Evolutionary conservation across 2,797 vertebrate genomes (phyloP), one percentile per base, ranked within the genome.

Genomic region (Sphenopsis melanotis): DNA sequence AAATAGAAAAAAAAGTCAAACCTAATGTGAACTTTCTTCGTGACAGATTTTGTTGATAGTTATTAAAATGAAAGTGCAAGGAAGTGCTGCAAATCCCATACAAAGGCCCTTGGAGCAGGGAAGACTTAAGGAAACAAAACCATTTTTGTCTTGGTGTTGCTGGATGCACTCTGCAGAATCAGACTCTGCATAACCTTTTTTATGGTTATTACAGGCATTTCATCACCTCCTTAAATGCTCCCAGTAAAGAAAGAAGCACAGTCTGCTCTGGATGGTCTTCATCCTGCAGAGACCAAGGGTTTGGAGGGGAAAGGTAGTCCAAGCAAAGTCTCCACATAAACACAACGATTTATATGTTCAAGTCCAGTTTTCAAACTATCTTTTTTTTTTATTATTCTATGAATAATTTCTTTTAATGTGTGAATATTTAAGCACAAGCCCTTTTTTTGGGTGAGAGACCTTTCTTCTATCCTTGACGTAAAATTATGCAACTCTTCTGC

Each of bases 341-440:
- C 7, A 84, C 9, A 63, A 18, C 9, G 3, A 36, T 49, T 71
- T 68, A 23, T 36, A 37, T 10, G 12, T 36, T 59, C 19, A 11
- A 30, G 3, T 12, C 16, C 4, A 1, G 3, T 29, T 21, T 87
- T 34, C 2, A 30, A 39, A 29, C 4, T 26, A 2, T 16, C 5
- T 29, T 4, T 53, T 3, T 57, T 56, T 2, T 46, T 60, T 30
- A 32, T 34, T 9, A 11, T 64, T 9, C 19, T 44, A 8, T 53
- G 60, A 71, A 34, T 32, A 74, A 5, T 60, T 87, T 59, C 4
- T 60, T 72, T 74, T 39, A 36, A 30, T 2, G 6, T 41, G 15
- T 65, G 10, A 0, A 1, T 53, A 57, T 41, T 68, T 23, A 71
- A 56, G 21, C 41, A 2, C 8, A 64, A 65, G 49, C 57, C 26